Conservation (phyloP, 1,140 invertebrate species). For the Musca vetustissima region DNA sequence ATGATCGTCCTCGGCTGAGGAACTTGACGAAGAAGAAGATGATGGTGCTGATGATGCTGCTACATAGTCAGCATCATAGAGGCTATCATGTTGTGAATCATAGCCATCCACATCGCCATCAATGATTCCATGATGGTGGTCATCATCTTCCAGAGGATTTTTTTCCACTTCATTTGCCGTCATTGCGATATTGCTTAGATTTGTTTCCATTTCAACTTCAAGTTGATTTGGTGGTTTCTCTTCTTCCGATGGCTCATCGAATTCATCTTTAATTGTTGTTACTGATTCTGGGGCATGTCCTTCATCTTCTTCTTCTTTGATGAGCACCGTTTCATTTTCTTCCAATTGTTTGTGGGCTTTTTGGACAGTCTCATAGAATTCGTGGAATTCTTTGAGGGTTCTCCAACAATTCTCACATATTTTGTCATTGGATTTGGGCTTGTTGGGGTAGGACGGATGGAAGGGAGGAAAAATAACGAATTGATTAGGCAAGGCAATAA, state of each 20-base stretch:
- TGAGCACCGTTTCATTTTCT: not conserved
- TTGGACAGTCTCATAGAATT: conserved; percentile 49
- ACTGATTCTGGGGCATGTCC: not conserved
- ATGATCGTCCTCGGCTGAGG: not conserved
- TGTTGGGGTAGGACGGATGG: too few relatives aligned
- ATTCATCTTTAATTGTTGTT: conserved; percentile 12
- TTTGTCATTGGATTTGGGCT: conserved; percentile 20
- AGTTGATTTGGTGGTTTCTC: not conserved
- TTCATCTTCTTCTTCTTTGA: conserved; percentile 4
- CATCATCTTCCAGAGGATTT: conserved; percentile 36
- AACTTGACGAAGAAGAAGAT: not conserved
- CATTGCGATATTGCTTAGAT: not conserved
- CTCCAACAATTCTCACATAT: conserved; percentile 50
- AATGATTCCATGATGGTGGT: too few relatives aligned
- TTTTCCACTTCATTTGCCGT: not conserved
- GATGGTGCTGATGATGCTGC: conserved; percentile 27
- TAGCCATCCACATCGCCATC: conserved; percentile 36
- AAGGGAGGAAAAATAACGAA: not conserved
- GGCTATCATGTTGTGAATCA: not conserved
- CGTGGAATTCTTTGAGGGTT: conserved; percentile 47
- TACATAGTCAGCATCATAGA: conserved; percentile 26
- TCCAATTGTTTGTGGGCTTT: conserved; percentile 36
- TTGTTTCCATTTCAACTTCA: conserved; percentile 9
- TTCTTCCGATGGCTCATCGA: conserved; percentile 10
- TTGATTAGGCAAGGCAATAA: too few relatives aligned